Evolutionary conservation across 2,797 vertebrate species (phyloP).

Genomic region (Lithobates sylvaticus): DNA sequence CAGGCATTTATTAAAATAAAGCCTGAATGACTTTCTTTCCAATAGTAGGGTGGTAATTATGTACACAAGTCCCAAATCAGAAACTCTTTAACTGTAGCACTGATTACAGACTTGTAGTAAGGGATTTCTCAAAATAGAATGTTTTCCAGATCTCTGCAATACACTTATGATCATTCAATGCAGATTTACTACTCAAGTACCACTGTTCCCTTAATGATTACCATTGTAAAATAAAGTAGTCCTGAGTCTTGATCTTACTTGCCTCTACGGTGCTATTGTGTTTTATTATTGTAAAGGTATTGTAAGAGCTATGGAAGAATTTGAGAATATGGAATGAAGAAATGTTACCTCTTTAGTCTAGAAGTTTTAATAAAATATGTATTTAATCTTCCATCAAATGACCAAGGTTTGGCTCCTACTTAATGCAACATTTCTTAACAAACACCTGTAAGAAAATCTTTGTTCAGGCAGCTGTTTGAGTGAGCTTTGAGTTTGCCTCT

Average conservation of each 20-base stretch:
- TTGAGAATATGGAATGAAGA: constrained; percentile 46
- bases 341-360: constrained; percentile 48
- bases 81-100: constrained; percentile 25
- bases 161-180: constrained; percentile 49
- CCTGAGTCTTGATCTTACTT: constrained; percentile 36
- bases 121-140: constrained; percentile 36
- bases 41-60: constrained; percentile 36
- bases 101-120: constrained; percentile 48
- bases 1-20: constrained; percentile 19
- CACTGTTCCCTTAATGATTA: constrained; percentile 54
- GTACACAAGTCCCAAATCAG: constrained; percentile 42
- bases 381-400: constrained; percentile 46
- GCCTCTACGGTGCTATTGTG: constrained; percentile 39
- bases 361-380: constrained; percentile 55
- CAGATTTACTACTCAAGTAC: constrained; percentile 55
- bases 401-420: constrained; percentile 30
- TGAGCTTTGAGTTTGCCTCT: too few relatives aligned
- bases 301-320: constrained; percentile 46
- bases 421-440: constrained; percentile 40
- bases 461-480: not conserved
- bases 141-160: constrained; percentile 48
- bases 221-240: constrained; percentile 47
- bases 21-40: not conserved
- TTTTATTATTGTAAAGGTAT: constrained; percentile 46
- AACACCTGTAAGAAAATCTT: constrained; percentile 5